Base-by-base conservation (phyloP, 2,888 invertebrate genomes). In the Philonicus albiceps region DNA sequence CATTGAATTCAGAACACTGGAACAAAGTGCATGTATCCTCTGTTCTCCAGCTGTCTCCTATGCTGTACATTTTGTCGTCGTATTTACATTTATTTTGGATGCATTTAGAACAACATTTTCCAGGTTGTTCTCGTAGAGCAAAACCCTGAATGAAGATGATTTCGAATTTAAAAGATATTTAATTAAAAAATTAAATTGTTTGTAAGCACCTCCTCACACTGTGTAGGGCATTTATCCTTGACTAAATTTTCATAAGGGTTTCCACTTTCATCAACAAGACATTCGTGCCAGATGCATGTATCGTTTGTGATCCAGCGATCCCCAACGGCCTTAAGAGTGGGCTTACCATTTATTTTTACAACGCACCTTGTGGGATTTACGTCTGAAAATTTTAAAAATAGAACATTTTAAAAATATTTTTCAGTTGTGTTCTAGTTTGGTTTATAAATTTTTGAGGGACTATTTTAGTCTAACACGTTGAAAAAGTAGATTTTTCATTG, bases 21-120 rank as follows among this genome's bases (percentile, higher is more conserved):
- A 91, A 89, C 40, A 43, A 43, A 8, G 40, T 43, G 87, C 92
- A 92, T 34, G 90, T 91, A 74, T 90, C 90, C 8, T 89, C 87
- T 49, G 91, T 91, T 86, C 90, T 92, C 92, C 92, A 92, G 11
- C 91, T 90, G 19, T 92, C 90, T 2, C 91, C 92, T 16, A 92
- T 89, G 0, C 89, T 88, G 78, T 91, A 91, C 19, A 91, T 88
- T 84, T 89, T 89, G 31, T 90, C 89, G 22, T 90, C 90, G 88
- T 90, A 90, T 83, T 90, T 90, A 76, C 92, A 92, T 88, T 91
- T 91, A 1, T 90, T 91, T 73, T 90, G 90, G 2, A 91, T 90
- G 85, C 92, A 92, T 87, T 90, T 90, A 0, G 92, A 92, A 85
- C 92, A 92, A 74, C 92, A 92, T 86, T 91, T 90, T 34, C 89